Evolutionary conservation across 2,888 invertebrate genomes (phyloP).

Genomic region (Pseudococcus viburni): DNA sequence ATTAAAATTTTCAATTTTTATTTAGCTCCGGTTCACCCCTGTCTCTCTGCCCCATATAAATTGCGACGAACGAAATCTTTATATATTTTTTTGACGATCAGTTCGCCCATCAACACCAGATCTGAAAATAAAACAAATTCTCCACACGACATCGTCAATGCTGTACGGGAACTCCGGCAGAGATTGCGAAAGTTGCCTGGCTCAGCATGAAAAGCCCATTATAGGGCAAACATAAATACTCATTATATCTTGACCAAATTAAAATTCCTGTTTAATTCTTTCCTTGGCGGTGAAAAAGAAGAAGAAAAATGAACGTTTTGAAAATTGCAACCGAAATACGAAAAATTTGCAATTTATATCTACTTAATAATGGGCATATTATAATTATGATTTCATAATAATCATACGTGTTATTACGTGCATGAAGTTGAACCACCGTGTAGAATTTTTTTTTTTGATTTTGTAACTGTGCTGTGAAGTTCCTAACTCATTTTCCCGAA

Average conservation of each 20-base stretch:
- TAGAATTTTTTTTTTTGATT: background rate
- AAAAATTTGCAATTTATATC: constrained; percentile 23
- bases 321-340: background rate
- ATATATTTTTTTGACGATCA: no score
- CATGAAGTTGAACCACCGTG: background rate
- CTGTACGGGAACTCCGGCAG: no score
- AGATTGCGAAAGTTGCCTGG: no score
- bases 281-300: background rate
- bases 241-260: background rate
- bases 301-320: background rate
- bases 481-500: background rate
- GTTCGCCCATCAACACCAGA: no score
- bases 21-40: no score
- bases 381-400: constrained; percentile 22
- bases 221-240: background rate
- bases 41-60: no score
- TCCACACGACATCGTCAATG: background rate
- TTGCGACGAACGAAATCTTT: no score
- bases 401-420: background rate
- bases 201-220: background rate
- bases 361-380: background rate
- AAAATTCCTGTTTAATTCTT: background rate
- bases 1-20: no score
- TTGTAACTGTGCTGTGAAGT: background rate
- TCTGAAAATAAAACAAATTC: background rate